Evolutionary conservation across 1,140 invertebrate species (phyloP).

Genomic region (Procambarus virginalis): DNA sequence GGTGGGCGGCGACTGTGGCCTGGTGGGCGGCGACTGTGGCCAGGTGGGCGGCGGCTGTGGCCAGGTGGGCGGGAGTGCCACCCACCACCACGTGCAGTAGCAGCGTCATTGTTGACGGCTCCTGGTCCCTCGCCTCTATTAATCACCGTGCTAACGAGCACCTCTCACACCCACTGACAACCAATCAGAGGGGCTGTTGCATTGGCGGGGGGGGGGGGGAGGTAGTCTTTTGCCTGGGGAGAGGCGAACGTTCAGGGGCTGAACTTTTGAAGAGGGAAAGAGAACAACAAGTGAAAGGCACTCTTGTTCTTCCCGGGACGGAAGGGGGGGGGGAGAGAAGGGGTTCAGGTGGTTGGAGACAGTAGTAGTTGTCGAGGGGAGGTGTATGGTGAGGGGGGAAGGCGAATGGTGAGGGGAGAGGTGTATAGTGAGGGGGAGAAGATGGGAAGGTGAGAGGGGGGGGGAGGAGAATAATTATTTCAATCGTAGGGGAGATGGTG

Average conservation of each 20-base stretch:
- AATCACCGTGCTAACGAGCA: conserved; percentile 49
- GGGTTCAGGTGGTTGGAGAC: not conserved
- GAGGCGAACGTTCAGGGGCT: too few relatives aligned
- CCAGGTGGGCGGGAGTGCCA: not conserved
- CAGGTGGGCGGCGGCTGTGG: not conserved
- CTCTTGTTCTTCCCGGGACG: too few relatives aligned
- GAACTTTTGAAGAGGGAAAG: too few relatives aligned
- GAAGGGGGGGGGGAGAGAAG: too few relatives aligned
- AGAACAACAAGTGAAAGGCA: too few relatives aligned
- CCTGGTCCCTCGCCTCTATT: conserved; percentile 1
- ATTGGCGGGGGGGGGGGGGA: not conserved
- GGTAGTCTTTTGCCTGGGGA: too few relatives aligned
- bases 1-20: too few relatives aligned
- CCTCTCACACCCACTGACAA: conserved; percentile 54
- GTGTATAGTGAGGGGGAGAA: not conserved
- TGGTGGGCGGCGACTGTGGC: too few relatives aligned
- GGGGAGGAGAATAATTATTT: not conserved
- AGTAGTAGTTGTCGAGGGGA: too few relatives aligned
- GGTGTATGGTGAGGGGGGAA: not conserved
- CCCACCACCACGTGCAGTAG: conserved; percentile 19
- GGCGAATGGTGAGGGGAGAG: not conserved
- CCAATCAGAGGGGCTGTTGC: conserved; percentile 35
- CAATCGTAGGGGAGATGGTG: too few relatives aligned
- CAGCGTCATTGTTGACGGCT: not conserved
- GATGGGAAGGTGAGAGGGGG: not conserved